Conservation (phyloP, 2,888 invertebrate species). For the Brenthis hecate region DNA sequence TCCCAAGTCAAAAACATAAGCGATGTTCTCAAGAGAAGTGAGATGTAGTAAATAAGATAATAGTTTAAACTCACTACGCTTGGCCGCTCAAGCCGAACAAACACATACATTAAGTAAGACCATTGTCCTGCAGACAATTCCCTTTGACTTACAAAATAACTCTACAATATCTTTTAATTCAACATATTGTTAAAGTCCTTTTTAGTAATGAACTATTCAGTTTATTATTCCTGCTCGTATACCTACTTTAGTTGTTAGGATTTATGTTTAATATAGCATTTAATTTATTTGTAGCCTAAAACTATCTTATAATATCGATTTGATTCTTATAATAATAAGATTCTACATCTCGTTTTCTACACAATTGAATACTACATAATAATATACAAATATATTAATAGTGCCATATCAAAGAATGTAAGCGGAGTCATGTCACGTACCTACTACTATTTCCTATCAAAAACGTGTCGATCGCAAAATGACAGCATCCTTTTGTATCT, state of each 20-base stretch:
- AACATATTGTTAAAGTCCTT: slow-evolving; percentile 8
- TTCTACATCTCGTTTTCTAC: no score
- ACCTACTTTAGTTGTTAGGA: no score
- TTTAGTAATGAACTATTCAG: slow-evolving; percentile 2
- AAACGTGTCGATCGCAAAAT: slow-evolving; percentile 30
- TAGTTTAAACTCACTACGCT: slow-evolving; percentile 43
- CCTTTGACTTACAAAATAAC: slow-evolving; percentile 40
- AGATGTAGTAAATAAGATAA: slow-evolving; percentile 32
- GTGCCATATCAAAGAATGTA: slow-evolving; percentile 10
- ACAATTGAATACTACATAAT: background rate
- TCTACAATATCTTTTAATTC: slow-evolving; percentile 8
- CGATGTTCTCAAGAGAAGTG: slow-evolving; percentile 12
- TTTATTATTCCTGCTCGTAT: no score
- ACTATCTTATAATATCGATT: no score
- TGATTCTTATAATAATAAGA: no score
- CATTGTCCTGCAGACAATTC: slow-evolving; percentile 47
- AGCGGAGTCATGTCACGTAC: slow-evolving; percentile 2
- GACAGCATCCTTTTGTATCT: slow-evolving; percentile 30
- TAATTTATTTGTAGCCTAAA: no score
- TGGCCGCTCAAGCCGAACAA: slow-evolving; percentile 58
- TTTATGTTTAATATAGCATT: no score
- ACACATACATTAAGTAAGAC: slow-evolving; percentile 48
- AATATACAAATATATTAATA: slow-evolving; percentile 1
- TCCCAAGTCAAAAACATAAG: slow-evolving; percentile 31
- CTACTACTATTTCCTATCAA: slow-evolving; percentile 22